Base-by-base conservation (phyloP, 2,888 invertebrate genomes). In the Heliconius ismenius region DNA sequence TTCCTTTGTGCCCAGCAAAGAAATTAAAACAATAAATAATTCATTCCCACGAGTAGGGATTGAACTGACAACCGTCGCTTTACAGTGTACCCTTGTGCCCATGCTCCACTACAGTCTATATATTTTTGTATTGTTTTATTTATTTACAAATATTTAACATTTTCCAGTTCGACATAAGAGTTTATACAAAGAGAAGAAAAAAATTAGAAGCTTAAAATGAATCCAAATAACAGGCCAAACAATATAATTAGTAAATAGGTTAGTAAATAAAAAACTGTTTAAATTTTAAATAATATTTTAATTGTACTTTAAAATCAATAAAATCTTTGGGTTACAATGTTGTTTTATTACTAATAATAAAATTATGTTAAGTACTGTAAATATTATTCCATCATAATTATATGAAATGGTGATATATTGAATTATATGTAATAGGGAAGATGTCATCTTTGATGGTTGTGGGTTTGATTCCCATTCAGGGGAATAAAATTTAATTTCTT, bases 141-240 rank as follows among this genome's bases (percentile, higher is more conserved):
- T 74, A 76, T 76, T 13, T 75, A 63, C 4, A 43, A 15, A 43
- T 54, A 54, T 54, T 67, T 84, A 82, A 70, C 7, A 26, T 78
- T 84, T 81, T 96, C 81, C 95, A 98, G 98, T 98, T 85, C 97
- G 96, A 83, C 82, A 89, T 36, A 87, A 89, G 63, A 89, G 92
- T 76, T 75, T 94, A 6, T 94, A 94, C 81, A 90, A 95, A 83
- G 98, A 98, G 87, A 94, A 95, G 83, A 97, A 96, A 89, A 97
- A 96, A 90, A 94, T 98, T 64, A 95, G 97, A 84, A 97, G 97
- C 85, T 91, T 96, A 62, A 92, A 93, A 80, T 90, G 88, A 60
- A 60, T 60, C 76, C 68, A n/a, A 10, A 11, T n/a, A n/a, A 58
- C 74, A 78, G 76, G 39, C 32, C 28, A 39, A 77, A 79, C 81